Base-by-base conservation (phyloP, 2,888 invertebrate genomes). In the Sphaerophoria rueppellii region DNA sequence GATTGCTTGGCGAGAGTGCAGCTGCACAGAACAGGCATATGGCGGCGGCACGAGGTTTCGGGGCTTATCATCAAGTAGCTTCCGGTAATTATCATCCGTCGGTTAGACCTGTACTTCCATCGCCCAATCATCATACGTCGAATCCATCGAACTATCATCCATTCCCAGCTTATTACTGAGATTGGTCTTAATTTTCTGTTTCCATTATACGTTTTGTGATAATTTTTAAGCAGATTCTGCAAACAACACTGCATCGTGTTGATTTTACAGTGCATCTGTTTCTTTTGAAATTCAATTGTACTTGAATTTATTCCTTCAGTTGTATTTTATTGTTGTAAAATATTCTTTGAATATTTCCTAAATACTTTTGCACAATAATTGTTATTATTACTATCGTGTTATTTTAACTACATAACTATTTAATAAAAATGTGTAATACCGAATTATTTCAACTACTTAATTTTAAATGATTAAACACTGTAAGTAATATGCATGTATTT, bases 111-210 rank as follows among this genome's bases (percentile, higher is more conserved):
- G 91, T 91, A 4, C 76, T 91, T 69, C 90, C 92, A 32, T 90
- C 92, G 24, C 89, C 91, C 32, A 91, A 91, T 88, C 92, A 92
- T 87, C 92, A 92, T 87, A 89, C 92, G 88, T 90, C 91, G 87
- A 92, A 91, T 90, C 92, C 92, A 81, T 91, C 92, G 58, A 92
- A 91, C 69, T 92, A 92, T 89, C 92, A 92, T 89, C 92, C 92
- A 63, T 92, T 92, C 80, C 91, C 92, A 32, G 91, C 92, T 14
- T 92, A 92, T 87, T 92, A 92, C 73, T 85, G 85, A 85, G 85
- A 81, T 81, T 85, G 81, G 85, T 85, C 83, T 76, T 85, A 85
- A 85, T 76, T 85, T 85, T 52, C 70, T 14, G 40, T 73, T 80
- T 73, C 7, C 7, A 9, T 43, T 9, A 9, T 74, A 79, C 0